Evolutionary conservation across 2,888 invertebrate species (phyloP).

Genomic region (Drosophila koepferae): DNA sequence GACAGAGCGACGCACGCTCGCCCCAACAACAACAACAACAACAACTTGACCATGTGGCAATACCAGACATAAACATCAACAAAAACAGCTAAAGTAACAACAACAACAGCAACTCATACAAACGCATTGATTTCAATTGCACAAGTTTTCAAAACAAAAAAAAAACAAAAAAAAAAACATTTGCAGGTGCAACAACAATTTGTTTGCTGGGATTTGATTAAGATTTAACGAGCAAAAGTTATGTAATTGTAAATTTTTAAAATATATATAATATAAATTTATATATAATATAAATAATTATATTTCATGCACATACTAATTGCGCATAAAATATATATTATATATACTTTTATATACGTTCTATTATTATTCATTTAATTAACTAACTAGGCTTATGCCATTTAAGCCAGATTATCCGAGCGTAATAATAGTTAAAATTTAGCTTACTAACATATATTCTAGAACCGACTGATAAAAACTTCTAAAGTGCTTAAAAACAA

Average conservation of each 20-base stretch:
- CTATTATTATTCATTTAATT: not conserved
- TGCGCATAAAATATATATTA: not conserved
- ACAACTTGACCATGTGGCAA: conserved; percentile 58
- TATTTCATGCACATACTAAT: not conserved
- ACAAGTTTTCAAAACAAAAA: conserved; percentile 27
- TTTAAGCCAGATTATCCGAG: conserved; percentile 1
- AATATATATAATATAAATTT: not conserved
- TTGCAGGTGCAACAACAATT: conserved; percentile 40
- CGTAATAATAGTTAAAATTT: not conserved
- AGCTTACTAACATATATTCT: not conserved
- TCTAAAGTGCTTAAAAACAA: not conserved
- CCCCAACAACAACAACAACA: conserved; percentile 22
- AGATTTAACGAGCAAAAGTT: not conserved
- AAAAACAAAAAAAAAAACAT: conserved; percentile 4
- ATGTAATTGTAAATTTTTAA: not conserved
- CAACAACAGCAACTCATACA: conserved; percentile 9
- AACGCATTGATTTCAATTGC: conserved; percentile 53
- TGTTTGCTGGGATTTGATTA: not conserved
- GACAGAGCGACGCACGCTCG: conserved; percentile 51
- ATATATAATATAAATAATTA: not conserved
- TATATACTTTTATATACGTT: not conserved
- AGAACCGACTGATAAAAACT: not conserved
- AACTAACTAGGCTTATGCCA: not conserved
- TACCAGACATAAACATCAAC: conserved; percentile 31
- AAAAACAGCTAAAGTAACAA: conserved; percentile 19